Evolutionary conservation across 2,888 invertebrate genomes (phyloP).

Genomic region (Macrosoma leucophasiata): DNA sequence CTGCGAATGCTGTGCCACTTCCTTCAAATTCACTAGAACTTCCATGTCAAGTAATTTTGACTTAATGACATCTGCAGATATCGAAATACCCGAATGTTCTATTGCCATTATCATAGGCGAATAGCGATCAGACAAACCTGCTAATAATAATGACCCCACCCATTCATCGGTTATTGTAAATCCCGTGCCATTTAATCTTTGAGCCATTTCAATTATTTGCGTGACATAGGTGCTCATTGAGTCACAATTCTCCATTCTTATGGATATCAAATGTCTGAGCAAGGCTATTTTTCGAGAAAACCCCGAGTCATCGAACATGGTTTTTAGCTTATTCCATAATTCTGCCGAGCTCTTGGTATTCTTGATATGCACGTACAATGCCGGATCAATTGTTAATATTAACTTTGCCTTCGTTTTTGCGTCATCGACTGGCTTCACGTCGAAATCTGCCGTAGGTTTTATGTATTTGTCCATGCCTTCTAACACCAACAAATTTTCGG

Average conservation of each 20-base stretch:
- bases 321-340: conserved; percentile 22
- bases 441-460: too few species aligned
- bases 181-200: conserved; percentile 23
- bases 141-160: conserved; percentile 22
- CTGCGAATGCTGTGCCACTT: too few species aligned
- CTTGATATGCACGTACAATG: conserved; percentile 25
- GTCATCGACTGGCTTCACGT: too few species aligned
- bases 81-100: conserved; percentile 8
- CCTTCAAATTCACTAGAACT: background rate
- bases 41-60: conserved; percentile 9
- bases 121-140: conserved; percentile 20
- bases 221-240: conserved; percentile 25
- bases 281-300: conserved; percentile 22
- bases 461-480: too few species aligned
- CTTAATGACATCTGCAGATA: conserved; percentile 10
- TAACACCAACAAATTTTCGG: too few species aligned
- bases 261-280: conserved; percentile 21
- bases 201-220: conserved; percentile 21
- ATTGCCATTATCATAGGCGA: conserved; percentile 9
- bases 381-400: too few species aligned
- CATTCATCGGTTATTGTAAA: conserved; percentile 26
- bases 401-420: too few species aligned
- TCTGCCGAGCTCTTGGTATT: conserved; percentile 3
- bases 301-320: conserved; percentile 25
- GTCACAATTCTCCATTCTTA: conserved; percentile 23